Evolutionary conservation across 2,113 vertebrate species (phyloP), one percentile per base, ranked within the genome.

Genomic region (Halcyon malimbica): DNA sequence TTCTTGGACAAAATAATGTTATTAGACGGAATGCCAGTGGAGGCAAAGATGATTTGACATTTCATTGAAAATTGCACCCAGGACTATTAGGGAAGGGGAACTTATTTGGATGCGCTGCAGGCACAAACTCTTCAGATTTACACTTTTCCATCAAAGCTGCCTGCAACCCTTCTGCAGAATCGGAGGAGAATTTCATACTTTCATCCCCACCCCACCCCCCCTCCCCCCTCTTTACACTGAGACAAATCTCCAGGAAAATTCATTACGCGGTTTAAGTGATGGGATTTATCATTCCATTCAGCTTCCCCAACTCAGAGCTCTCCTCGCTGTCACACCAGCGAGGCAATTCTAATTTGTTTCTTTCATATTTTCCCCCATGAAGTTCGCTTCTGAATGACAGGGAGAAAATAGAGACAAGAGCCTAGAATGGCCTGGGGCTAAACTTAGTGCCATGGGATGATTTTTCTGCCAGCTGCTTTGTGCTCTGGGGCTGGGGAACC

Each of bases 161-260:
- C 91, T 65, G 78, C 75, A 79, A 74, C 74, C 51, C 69, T 70
- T 37, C 85, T 65, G 67, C 78, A 74, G 85, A 91, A 92, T 19
- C 10, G 0, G 24, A 86, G 71, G 65, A 88, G 62, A 87, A 92
- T 91, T 79, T 94, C 77, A 37, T 90, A 46, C 67, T 68, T 76
- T 29, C 39, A 42, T 42, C 42, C 42, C 42, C 42, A 16, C 33
- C 51, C 57, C 33, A 14, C 21, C 39, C 42, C 48, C 29, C 23
- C 33, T 50, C 41, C 50, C 25, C 60, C 44, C 90, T 48, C 63
- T 89, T 91, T 87, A 81, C 78, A 81, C 96, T 74, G 95, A 97
- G 96, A 95, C 96, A 97, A 96, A 97, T 97, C 96, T 96, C 95
- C 96, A 85, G 91, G 95, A 96, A 97, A 96, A 63, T 48, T 87